Conservation (phyloP, 2,113 vertebrate species). For the Vidua macroura region DNA sequence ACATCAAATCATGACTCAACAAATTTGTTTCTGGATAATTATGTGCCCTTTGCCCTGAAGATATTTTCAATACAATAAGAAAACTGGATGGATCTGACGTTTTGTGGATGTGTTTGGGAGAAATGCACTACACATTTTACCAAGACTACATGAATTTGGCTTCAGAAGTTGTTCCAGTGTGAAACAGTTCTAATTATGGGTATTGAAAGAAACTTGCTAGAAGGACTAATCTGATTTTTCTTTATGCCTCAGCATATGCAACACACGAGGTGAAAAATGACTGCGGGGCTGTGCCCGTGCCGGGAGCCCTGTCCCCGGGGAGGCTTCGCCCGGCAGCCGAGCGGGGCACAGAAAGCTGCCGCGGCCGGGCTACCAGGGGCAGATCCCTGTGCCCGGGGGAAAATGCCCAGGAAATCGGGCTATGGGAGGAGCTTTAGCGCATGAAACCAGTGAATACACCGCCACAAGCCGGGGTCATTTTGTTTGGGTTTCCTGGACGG, state of each 20-base stretch:
- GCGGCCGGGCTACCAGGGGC: background rate
- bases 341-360: background rate
- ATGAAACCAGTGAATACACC: too few species aligned
- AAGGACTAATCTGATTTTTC: background rate
- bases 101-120: background rate
- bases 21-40: background rate
- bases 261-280: accelerated
- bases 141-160: background rate
- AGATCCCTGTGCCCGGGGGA: too few species aligned
- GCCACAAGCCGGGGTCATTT: too few species aligned
- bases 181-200: background rate
- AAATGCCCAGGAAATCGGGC: too few species aligned
- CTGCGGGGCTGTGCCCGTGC: background rate
- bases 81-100: background rate
- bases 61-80: background rate
- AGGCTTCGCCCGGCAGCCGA: background rate
- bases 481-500: too few species aligned
- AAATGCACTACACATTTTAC: background rate
- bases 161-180: background rate
- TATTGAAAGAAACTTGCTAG: background rate
- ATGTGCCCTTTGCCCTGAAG: background rate
- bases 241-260: accelerated
- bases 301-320: background rate
- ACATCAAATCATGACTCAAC: background rate
- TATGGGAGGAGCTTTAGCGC: too few species aligned